Conservation (phyloP, 2,797 vertebrate genomes). For the Coreius guichenoti region DNA sequence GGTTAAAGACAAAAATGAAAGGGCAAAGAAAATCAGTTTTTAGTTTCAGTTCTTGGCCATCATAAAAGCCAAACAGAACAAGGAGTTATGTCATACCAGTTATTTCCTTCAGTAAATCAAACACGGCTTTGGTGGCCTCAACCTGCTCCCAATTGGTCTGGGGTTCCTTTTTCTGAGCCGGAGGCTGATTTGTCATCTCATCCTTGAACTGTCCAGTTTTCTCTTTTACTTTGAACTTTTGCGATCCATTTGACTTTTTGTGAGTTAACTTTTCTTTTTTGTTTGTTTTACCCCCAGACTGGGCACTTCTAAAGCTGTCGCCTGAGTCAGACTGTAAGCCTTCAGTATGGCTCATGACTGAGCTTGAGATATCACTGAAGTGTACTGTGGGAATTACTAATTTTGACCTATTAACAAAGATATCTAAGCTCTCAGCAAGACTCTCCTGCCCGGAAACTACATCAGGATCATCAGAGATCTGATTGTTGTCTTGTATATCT, state of each 20-base stretch:
- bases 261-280: constrained; percentile 69
- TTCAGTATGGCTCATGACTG: constrained; percentile 39
- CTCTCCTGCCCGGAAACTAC: not conserved
- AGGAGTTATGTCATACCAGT: constrained; percentile 72
- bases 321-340: not conserved
- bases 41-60: not conserved
- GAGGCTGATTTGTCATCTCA: constrained; percentile 57
- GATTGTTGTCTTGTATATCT: not conserved
- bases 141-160: constrained; percentile 70
- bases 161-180: constrained; percentile 58
- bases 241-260: constrained; percentile 56
- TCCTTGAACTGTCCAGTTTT: constrained; percentile 58
- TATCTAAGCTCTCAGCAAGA: constrained; percentile 64
- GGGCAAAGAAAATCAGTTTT: constrained; percentile 1
- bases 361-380: constrained; percentile 15
- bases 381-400: constrained; percentile 52
- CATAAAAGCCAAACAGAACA: not conserved
- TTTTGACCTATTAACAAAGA: constrained; percentile 66
- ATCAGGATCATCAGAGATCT: constrained; percentile 3
- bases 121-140: constrained; percentile 78
- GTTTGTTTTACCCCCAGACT: constrained; percentile 42
- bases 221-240: constrained; percentile 67
- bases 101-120: constrained; percentile 83
- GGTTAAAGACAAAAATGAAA: not conserved
- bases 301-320: not conserved